These are phyloP conservation scores for Collichthys lucidus DNA, from an alignment of 2,113 vertebrate genomes.

Conservation along the genomic window DNA sequence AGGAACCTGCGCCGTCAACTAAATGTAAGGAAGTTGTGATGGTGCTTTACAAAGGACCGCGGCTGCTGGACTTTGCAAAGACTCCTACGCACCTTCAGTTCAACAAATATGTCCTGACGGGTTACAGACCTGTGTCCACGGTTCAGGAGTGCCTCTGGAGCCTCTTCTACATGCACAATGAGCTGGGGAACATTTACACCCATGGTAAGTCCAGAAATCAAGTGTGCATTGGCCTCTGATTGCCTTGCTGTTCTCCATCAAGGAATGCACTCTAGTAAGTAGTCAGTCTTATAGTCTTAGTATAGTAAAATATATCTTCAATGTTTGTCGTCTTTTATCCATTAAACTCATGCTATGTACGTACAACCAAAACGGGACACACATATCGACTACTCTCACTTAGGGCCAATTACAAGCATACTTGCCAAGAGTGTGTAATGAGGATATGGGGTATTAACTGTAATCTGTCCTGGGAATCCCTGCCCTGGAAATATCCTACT, in stretches of 20 bases:
- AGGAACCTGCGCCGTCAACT: conserved; percentile 26
- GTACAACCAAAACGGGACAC: conserved; percentile 24
- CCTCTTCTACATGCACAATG: conserved; percentile 95
- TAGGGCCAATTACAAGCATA: conserved; percentile 47
- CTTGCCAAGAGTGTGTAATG: conserved; percentile 64
- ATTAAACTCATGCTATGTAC: not conserved
- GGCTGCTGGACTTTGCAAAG: conserved; percentile 89
- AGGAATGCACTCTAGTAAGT: not conserved
- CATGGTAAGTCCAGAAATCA: conserved; percentile 85
- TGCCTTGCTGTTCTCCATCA: not conserved
- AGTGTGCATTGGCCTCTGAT: not conserved
- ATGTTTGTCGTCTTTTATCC: not conserved
- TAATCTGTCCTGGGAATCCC: conserved; percentile 79
- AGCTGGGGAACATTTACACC: conserved; percentile 94
- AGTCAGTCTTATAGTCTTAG: not conserved
- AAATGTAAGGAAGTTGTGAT: conserved; percentile 65
- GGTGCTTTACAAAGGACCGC: conserved; percentile 85
- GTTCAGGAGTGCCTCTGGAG: conserved; percentile 87
- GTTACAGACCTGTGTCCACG: conserved; percentile 89
- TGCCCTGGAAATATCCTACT: conserved; percentile 64
- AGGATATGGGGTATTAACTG: conserved; percentile 77
- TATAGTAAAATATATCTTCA: conserved; percentile 3
- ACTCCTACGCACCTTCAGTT: conserved; percentile 91
- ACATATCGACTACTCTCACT: conserved; percentile 72
- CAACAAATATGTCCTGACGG: conserved; percentile 92